Evolutionary conservation across 2,797 vertebrate genomes (phyloP), one percentile per base, ranked within the genome.

Genomic region (Carapus acus): DNA sequence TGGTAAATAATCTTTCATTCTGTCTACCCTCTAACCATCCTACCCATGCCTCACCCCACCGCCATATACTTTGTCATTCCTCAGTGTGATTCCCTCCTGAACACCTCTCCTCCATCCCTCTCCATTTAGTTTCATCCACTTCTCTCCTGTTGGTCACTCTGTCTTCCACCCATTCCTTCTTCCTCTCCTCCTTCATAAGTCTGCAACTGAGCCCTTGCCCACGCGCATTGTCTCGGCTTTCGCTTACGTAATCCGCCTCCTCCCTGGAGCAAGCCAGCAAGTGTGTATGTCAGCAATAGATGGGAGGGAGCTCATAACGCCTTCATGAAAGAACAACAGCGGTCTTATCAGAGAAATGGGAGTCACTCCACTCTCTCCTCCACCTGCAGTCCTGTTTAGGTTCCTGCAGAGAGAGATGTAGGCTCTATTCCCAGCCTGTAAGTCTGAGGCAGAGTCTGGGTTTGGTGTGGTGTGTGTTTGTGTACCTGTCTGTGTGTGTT

Each of bases 1-100:
- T 80, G 86, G 88, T 87, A 90, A 90, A 84, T 87, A 84, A 77
- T 80, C 80, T 77, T 85, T 77, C 69, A 69, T 73, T 76, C 77
- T 62, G 70, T 75, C 63, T 65, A 48, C 67, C 62, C 65, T 58
- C 61, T 50, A 19, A 41, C 43, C 43, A 37, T 54, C 60, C 9
- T 12, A 24, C 31, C 54, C 45, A 22, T 55, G 33, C 44, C 29
- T 41, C 50, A 39, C 54, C 43, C 45, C 14, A n/a, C n/a, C n/a
- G n/a, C n/a, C n/a, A n/a, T n/a, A n/a, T n/a, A n/a, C n/a, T n/a
- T n/a, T n/a, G n/a, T n/a, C n/a, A n/a, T n/a, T n/a, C n/a, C n/a
- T n/a, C n/a, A n/a, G n/a, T n/a, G n/a, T n/a, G n/a, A n/a, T n/a
- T n/a, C n/a, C n/a, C n/a, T n/a, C n/a, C n/a, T n/a, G n/a, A n/a